Percentiles rank a stretch among this genome's conserved stretches.
Conservation (phyloP, 2,113 vertebrate genomes). For the Embiotoca jacksoni region DNA sequence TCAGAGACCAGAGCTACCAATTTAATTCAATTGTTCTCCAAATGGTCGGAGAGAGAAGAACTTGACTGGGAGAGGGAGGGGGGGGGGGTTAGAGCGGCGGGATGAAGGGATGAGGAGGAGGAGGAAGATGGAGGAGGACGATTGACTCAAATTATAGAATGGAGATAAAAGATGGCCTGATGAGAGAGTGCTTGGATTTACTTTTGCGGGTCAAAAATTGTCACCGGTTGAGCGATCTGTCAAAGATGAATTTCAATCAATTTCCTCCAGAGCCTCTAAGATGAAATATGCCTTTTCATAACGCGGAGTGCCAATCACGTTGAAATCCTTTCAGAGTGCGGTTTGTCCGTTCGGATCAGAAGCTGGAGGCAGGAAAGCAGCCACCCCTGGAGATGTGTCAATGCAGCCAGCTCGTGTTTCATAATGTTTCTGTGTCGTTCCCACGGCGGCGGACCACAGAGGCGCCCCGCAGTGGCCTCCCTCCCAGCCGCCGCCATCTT, state of each 20-base stretch:
- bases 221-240: constrained; percentile 35
- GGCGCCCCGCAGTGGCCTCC: constrained; percentile 60
- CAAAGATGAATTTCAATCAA: constrained; percentile 60
- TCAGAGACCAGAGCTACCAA: constrained; percentile 48
- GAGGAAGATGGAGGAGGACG: constrained; percentile 40
- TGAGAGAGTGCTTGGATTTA: constrained; percentile 46
- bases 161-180: constrained; percentile 33
- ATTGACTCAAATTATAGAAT: constrained; percentile 48
- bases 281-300: constrained; percentile 46
- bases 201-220: constrained; percentile 45
- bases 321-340: constrained; percentile 37
- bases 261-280: constrained; percentile 4
- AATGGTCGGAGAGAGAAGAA: constrained; percentile 13
- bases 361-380: constrained; percentile 30
- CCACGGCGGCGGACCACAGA: constrained; percentile 67
- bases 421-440: constrained; percentile 50
- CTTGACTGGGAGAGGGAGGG: not conserved
- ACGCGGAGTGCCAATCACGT: constrained; percentile 12
- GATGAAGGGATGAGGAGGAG: constrained; percentile 37
- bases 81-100: constrained; percentile 4
- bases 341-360: constrained; percentile 38
- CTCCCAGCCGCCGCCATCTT: constrained; percentile 47
- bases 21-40: constrained; percentile 56
- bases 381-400: constrained; percentile 40
- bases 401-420: constrained; percentile 62